Evolutionary conservation across 1,140 invertebrate species (phyloP).

Genomic region (Drusus annulatus): DNA sequence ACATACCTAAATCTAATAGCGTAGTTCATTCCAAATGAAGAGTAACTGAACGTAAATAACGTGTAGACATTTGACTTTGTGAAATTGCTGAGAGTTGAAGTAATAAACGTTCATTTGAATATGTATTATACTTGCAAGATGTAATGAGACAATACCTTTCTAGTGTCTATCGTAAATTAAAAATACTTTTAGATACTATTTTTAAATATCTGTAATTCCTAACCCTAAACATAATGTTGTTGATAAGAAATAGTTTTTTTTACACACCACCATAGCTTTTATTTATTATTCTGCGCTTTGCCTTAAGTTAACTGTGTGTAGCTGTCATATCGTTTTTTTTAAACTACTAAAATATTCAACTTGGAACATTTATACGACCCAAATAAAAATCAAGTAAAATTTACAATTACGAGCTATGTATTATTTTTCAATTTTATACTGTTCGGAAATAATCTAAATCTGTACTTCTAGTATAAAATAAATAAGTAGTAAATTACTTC

Average conservation of each 20-base stretch:
- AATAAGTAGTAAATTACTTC: slow-evolving; percentile 27
- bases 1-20: background rate
- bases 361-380: background rate
- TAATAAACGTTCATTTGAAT: slow-evolving; percentile 33
- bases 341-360: too few species aligned
- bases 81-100: background rate
- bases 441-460: slow-evolving; percentile 27
- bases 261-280: slow-evolving; percentile 15
- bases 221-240: slow-evolving; percentile 36
- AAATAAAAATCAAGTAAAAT: background rate
- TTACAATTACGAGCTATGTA: background rate
- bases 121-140: slow-evolving; percentile 53
- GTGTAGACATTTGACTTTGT: too few species aligned
- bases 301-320: background rate
- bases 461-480: slow-evolving; percentile 12
- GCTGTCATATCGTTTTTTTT: background rate
- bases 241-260: slow-evolving; percentile 33
- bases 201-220: slow-evolving; percentile 57
- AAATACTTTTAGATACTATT: slow-evolving; percentile 58
- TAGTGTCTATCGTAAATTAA: slow-evolving; percentile 58
- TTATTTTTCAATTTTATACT: slow-evolving; percentile 45
- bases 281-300: background rate
- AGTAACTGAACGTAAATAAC: background rate
- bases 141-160: slow-evolving; percentile 60
- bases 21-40: background rate